A percentile compares a stretch with the other conserved stretches of the same genome.
These are phyloP conservation scores for Tetramorium simillimum DNA, from an alignment of 1,140 invertebrate genomes.

Conservation along the genomic window DNA sequence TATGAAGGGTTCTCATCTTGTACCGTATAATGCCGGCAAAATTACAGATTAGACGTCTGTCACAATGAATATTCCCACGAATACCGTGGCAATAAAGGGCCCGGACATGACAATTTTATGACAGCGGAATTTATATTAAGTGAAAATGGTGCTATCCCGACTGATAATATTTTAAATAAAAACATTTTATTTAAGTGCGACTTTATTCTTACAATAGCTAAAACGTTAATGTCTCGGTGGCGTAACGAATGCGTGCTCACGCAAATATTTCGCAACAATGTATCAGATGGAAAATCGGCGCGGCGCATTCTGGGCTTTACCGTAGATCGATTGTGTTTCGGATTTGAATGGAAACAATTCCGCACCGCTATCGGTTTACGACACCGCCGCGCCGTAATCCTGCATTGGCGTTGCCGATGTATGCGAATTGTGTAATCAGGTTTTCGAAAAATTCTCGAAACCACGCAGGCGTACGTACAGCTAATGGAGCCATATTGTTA, in stretches of 20 bases:
- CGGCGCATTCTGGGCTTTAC: constrained; percentile 7
- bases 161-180: neutral
- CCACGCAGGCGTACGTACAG: neutral
- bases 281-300: constrained; percentile 46
- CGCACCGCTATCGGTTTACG: constrained; percentile 26
- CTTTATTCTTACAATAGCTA: neutral
- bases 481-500: constrained; percentile 53
- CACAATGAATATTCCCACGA: constrained; percentile 40
- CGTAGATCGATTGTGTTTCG: constrained; percentile 36
- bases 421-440: constrained; percentile 59
- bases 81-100: constrained; percentile 8
- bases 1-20: constrained; percentile 22
- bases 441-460: constrained; percentile 59
- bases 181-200: neutral
- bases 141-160: neutral
- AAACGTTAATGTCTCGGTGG: neutral
- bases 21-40: neutral
- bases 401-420: neutral
- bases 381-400: constrained; percentile 40
- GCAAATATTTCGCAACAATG: constrained; percentile 34
- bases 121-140: neutral
- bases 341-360: constrained; percentile 56
- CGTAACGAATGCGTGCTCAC: constrained; percentile 6
- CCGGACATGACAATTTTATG: neutral
- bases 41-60: constrained; percentile 51